Evolutionary conservation across 2,113 vertebrate genomes (phyloP), one percentile per base, ranked within the genome.

Genomic region (Brienomyrus longianalis): DNA sequence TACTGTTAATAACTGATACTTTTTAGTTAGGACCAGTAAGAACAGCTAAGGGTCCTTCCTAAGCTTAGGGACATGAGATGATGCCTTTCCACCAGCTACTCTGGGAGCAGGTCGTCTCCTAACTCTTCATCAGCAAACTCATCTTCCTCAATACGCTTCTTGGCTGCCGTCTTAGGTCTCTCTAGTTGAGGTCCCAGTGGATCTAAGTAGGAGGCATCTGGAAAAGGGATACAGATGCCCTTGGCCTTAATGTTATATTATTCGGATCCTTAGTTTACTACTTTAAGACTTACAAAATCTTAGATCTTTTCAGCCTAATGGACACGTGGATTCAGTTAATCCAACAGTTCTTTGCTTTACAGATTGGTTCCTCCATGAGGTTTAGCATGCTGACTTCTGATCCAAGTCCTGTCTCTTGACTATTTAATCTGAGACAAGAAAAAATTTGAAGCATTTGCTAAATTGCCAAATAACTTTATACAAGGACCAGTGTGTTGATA

Each of bases 61-160:
- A 17, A 56, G 88, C 19, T 23, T 3, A 23, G 56, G 13, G n/a
- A 83, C 35, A 83, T 21, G 48, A 50, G n/a, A 27, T n/a, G 43
- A 45, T 84, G 83, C 39, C n/a, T 48, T 13, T 47, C 47, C 80
- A 52, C n/a, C 85, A 39, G 87, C 93, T 96, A 98, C 92, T 98
- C 97, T 7, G 98, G 98, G 93, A 99, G 96, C 90, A 99, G 95
- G 94, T 99, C 97, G 2, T 99, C 98, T 95, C 97, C 98, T 86
- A 98, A 92, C 88, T 98, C 98, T 94, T 98, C 98, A 83, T 99
- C 98, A 54, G 96, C 97, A 94, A 99, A 99, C 80, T 98, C 97
- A 87, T 99, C 98, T 3, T 99, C 98, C 0, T 99, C 98, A 0
- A 84, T 31, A 47, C 94, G 96, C 90, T 96, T 98, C 92, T 95